phyloP scores from a whole-genome alignment of 2,113 vertebrate species.

The Etheostoma cragini region DNA sequence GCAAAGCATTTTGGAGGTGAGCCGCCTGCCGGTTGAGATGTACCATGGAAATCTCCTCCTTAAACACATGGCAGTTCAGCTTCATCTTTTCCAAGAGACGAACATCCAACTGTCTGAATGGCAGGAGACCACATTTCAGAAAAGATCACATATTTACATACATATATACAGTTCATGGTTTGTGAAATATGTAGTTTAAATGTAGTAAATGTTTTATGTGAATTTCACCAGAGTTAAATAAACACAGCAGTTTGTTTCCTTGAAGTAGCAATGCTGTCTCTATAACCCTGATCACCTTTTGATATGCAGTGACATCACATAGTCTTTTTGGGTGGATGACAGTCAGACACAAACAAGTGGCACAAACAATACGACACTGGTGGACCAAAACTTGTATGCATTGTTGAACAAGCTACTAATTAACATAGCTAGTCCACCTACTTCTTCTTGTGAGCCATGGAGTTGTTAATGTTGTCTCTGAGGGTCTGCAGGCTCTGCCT shows the following conservation, averaged over 20 bases:
- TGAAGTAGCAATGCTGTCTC: background rate
- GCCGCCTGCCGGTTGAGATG: slow-evolving; percentile 75
- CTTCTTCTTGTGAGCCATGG: slow-evolving; percentile 67
- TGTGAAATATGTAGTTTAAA: background rate
- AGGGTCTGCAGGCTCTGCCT: slow-evolving; percentile 67
- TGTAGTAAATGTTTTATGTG: background rate
- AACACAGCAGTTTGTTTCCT: background rate
- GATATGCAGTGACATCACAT: background rate
- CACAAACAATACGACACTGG: background rate
- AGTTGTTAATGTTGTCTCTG: slow-evolving; percentile 63
- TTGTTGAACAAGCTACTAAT: slow-evolving; percentile 6
- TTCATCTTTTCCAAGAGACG: slow-evolving; percentile 79
- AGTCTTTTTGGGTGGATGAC: background rate
- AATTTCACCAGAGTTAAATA: background rate
- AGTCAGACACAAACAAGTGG: background rate
- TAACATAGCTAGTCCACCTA: slow-evolving; percentile 41
- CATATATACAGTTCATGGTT: background rate
- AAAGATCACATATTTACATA: slow-evolving; percentile 7
- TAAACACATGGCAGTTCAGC: slow-evolving; percentile 82
- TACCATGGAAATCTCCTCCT: slow-evolving; percentile 81
- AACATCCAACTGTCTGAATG: slow-evolving; percentile 75
- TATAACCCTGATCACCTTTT: background rate
- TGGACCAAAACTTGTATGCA: background rate
- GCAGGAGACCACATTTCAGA: slow-evolving; percentile 13
- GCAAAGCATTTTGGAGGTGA: slow-evolving; percentile 71